These are phyloP conservation scores for Oryzias melastigma DNA, from an alignment of 2,113 vertebrate genomes.

Conservation along the genomic window DNA sequence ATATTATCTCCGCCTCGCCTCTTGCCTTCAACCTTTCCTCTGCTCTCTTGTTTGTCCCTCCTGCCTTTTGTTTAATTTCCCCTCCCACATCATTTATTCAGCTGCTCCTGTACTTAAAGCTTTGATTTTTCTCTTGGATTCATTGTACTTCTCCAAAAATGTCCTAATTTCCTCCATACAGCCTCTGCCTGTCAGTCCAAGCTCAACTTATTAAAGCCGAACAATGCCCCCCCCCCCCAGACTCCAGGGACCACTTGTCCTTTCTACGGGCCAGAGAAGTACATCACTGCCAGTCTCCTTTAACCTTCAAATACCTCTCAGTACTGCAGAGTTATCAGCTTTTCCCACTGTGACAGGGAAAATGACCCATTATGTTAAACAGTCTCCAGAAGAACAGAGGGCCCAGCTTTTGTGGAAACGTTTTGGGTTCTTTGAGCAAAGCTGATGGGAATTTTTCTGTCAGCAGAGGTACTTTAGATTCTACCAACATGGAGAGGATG, in stretches of 20 bases:
- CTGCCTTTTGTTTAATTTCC: constrained; percentile 41
- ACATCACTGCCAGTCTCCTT: constrained; percentile 11
- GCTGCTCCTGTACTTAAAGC: constrained; percentile 24
- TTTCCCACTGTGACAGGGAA: not conserved
- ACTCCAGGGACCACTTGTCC: constrained; percentile 40
- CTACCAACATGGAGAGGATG: constrained; percentile 1
- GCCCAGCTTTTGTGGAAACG: not conserved
- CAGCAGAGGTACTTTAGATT: constrained; percentile 17
- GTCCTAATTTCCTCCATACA: constrained; percentile 10
- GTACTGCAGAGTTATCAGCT: constrained; percentile 17
- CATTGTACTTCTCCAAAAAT: constrained; percentile 16
- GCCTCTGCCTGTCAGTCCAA: constrained; percentile 6
- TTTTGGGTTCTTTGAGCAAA: constrained; percentile 11
- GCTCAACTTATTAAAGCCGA: constrained; percentile 34
- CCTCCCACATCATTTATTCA: constrained; percentile 17
- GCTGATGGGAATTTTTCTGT: constrained; percentile 4
- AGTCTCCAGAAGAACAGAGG: not conserved
- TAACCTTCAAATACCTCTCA: constrained; percentile 39
- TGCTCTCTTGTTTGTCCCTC: constrained; percentile 11
- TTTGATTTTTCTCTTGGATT: constrained; percentile 26
- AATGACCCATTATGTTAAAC: constrained; percentile 22
- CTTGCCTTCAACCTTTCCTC: constrained; percentile 19
- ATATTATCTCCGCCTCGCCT: constrained; percentile 33
- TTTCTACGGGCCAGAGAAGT: constrained; percentile 6
- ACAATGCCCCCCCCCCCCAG: constrained; percentile 16